Evolutionary conservation across 53 echinoderm and acorn worm species (phyloP).

Genomic region (Actinopyga echinites): DNA sequence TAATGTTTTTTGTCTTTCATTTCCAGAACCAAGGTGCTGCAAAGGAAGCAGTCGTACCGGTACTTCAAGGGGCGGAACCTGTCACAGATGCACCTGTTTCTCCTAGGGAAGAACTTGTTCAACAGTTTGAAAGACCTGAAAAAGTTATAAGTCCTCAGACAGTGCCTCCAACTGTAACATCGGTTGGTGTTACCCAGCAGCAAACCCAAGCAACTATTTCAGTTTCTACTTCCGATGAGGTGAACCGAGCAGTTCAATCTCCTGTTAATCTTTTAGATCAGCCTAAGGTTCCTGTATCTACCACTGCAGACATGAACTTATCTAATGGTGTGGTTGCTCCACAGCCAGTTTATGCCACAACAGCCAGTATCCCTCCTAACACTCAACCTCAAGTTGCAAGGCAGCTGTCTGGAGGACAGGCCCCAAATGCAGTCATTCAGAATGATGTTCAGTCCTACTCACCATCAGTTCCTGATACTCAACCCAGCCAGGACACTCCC

Average conservation of each 20-base stretch:
- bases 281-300: constrained; percentile 6
- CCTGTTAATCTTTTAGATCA: constrained; percentile 13
- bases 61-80: not conserved
- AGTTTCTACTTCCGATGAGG: not conserved
- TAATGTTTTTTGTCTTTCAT: not conserved
- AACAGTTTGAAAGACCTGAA: constrained; percentile 9
- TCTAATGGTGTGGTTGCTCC: constrained; percentile 51
- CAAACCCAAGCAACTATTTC: not conserved
- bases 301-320: not conserved
- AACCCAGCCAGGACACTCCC: not conserved
- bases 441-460: not conserved
- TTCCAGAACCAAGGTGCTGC: constrained; percentile 18
- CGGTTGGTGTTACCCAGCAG: not conserved
- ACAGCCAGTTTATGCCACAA: constrained; percentile 56
- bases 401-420: constrained; percentile 30
- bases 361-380: not conserved
- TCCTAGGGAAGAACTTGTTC: constrained; percentile 6
- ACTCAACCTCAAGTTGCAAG: not conserved
- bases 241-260: constrained; percentile 13
- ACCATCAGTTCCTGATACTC: not conserved
- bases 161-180: not conserved
- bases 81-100: constrained; percentile 15
- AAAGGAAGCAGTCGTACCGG: not conserved
- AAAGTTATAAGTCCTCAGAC: constrained; percentile 20
- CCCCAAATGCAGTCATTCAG: not conserved